Percentiles rank a stretch among this genome's conserved stretches.
These are phyloP conservation scores for Pandemis cinnamomeana DNA, from an alignment of 2,888 invertebrate species.

Conservation along the genomic window DNA sequence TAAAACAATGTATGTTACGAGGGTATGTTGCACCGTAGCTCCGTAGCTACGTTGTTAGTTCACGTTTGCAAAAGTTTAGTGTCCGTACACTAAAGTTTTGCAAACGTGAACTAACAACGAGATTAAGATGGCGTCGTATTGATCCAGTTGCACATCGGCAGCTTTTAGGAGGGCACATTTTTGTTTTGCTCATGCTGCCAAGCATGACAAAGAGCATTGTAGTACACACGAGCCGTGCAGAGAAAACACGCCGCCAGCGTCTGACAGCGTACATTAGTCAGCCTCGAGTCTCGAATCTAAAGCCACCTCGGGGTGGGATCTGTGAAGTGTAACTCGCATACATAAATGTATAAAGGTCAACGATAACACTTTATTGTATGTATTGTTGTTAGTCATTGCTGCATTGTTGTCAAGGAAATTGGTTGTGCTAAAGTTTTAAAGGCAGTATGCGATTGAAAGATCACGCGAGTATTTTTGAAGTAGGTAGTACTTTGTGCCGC, in stretches of 20 bases:
- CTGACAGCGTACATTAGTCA: slow-evolving; percentile 37
- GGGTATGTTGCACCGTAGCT: too few relatives aligned
- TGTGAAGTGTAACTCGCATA: slow-evolving; percentile 32
- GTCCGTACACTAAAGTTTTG: not conserved
- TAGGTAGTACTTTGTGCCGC: not conserved
- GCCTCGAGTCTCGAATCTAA: slow-evolving; percentile 3
- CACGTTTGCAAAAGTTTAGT: too few relatives aligned
- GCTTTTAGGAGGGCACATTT: slow-evolving; percentile 16
- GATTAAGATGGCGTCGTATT: not conserved
- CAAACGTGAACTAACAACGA: not conserved
- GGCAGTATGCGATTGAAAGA: not conserved
- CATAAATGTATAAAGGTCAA: slow-evolving; percentile 8
- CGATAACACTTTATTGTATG: not conserved
- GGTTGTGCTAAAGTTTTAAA: not conserved
- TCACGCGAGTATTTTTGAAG: not conserved
- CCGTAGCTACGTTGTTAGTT: too few relatives aligned
- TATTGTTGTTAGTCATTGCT: not conserved
- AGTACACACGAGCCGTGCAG: slow-evolving; percentile 27
- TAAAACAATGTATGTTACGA: too few relatives aligned
- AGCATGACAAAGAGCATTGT: slow-evolving; percentile 34
- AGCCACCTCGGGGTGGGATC: slow-evolving; percentile 18
- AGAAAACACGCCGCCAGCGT: slow-evolving; percentile 35
- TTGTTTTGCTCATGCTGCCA: slow-evolving; percentile 29
- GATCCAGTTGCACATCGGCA: slow-evolving; percentile 9
- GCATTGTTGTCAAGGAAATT: not conserved